These are phyloP conservation scores for Oryctolagus cuniculus DNA, from an alignment of 2,113 vertebrate species.

Conservation along the genomic window DNA sequence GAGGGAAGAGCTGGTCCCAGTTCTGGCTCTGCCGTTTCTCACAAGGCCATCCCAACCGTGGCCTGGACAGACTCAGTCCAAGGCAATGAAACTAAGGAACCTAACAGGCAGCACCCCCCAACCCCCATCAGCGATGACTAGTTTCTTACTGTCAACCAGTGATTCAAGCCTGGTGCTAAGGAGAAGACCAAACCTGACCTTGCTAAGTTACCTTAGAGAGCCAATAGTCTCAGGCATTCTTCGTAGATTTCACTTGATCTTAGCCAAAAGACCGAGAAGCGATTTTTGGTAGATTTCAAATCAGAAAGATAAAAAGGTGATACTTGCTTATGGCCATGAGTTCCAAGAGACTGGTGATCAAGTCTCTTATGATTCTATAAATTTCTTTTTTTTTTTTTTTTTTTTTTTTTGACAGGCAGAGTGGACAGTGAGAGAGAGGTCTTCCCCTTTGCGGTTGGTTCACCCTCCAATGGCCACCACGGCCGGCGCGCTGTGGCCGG, in stretches of 20 bases:
- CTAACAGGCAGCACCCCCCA: too few relatives aligned
- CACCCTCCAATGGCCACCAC: too few relatives aligned
- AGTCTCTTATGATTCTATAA: neutral
- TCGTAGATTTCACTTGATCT: too few relatives aligned
- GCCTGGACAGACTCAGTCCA: neutral
- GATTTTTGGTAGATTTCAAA: neutral
- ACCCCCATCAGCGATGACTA: fast-evolving
- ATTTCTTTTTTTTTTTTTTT: neutral
- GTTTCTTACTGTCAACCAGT: neutral
- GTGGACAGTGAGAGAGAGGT: too few relatives aligned
- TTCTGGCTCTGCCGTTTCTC: neutral
- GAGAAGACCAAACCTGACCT: neutral
- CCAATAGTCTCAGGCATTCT: neutral
- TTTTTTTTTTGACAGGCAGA: neutral
- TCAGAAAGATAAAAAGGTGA: neutral
- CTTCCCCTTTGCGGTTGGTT: too few relatives aligned
- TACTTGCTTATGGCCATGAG: neutral
- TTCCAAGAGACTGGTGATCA: neutral
- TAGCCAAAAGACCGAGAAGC: too few relatives aligned
- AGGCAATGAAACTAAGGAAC: fast-evolving
- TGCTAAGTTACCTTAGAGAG: neutral
- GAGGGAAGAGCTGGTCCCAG: neutral
- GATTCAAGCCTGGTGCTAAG: neutral
- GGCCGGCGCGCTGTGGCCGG: too few relatives aligned
- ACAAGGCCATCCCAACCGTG: too few relatives aligned